Conservation (phyloP, 2,797 vertebrate species). For the Pseudocheirus occidentalis region DNA sequence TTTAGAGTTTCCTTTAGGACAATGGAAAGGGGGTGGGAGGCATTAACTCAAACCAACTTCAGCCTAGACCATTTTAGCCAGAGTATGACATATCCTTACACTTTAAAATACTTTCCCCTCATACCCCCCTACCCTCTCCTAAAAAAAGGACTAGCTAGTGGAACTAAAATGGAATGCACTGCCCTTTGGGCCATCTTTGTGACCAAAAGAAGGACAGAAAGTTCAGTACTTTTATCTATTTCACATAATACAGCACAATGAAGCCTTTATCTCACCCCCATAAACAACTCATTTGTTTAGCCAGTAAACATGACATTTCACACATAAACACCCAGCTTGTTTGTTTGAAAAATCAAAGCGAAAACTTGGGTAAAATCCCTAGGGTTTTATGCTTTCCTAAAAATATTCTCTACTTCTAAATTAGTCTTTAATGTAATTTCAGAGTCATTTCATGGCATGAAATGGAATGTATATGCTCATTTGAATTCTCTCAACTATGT, state of each 20-base stretch:
- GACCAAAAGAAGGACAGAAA: neutral
- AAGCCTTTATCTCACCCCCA: neutral
- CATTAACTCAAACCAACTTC: neutral
- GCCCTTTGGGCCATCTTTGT: neutral
- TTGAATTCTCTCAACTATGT: neutral
- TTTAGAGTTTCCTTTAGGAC: neutral
- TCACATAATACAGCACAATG: neutral
- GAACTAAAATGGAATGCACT: neutral
- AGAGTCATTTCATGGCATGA: neutral
- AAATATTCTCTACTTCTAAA: neutral
- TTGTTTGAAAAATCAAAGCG: neutral
- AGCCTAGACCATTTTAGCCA: neutral
- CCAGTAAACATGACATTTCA: neutral
- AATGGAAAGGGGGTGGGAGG: neutral
- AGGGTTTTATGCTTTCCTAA: neutral
- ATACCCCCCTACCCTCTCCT: accelerated
- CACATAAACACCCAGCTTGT: neutral
- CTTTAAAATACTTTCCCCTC: neutral
- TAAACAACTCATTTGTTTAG: neutral
- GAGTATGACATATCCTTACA: neutral
- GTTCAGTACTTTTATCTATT: neutral
- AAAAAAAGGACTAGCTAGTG: neutral
- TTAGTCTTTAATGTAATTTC: neutral
- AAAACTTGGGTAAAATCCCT: neutral
- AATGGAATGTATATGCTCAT: neutral